Evolutionary conservation across 1,140 invertebrate species (phyloP).

Genomic region (Meloidogyne hapla): DNA sequence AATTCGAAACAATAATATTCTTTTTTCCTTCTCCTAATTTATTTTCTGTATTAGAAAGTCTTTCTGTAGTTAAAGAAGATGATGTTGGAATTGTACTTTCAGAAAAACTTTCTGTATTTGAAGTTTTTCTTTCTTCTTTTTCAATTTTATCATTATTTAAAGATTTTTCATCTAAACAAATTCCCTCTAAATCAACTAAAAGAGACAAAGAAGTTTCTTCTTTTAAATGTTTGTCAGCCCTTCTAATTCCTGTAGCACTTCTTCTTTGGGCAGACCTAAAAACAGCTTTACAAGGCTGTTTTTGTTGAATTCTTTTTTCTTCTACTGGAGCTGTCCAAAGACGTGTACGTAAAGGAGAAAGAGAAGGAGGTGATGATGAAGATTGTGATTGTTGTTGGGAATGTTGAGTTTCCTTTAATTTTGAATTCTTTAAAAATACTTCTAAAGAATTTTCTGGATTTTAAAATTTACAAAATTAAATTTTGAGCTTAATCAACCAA

Average conservation of each 20-base stretch:
- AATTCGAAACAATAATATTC: no score
- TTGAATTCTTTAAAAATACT: background rate
- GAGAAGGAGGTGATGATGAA: background rate
- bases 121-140: no score
- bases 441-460: no score
- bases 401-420: background rate
- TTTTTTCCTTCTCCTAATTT: no score
- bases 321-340: background rate
- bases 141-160: no score
- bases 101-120: no score
- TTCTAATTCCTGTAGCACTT: background rate
- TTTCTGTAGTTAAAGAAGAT: no score
- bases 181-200: background rate
- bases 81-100: no score
- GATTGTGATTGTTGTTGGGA: background rate
- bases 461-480: no score
- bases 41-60: no score
- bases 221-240: background rate
- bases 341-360: constrained; percentile 1
- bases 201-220: background rate
- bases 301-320: background rate
- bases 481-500: no score
- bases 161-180: background rate
- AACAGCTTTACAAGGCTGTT: background rate
- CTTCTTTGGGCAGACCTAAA: background rate